Base-by-base conservation (phyloP, 1,140 invertebrate species). In the Calycopis cecrops region DNA sequence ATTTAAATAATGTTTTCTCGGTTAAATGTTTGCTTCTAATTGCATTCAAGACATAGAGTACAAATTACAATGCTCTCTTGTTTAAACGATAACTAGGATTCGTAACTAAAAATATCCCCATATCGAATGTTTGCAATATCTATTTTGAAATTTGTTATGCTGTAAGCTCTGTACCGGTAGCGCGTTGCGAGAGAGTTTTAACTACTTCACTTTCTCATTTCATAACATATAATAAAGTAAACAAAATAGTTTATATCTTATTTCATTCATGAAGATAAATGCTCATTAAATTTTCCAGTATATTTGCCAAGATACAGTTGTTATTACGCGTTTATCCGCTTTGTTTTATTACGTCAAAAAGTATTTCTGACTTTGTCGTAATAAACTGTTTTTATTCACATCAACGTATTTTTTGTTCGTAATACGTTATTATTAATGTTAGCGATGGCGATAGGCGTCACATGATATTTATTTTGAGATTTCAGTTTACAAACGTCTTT, bases 121-220 rank as follows among this genome's bases (percentile, higher is more conserved):
- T 84, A 86, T 86, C 80, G 73, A 81, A 84, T 86, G 83, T 86
- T 84, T 84, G 79, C 76, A 71, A 81, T 80, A 73, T 80, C 80
- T 86, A 86, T 86, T 86, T 86, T 76, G 63, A 77, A 79, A 51
- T 71, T 76, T 73, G 71, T 78, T 79, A 61, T 57, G 73, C 64
- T 79, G 71, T 73, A 62, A 61, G 63, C 17, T 61, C 63, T 3
- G 38, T 59, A 55, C 14, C 40, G 40, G 12, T 60, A 67, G 63
- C 63, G 63, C 54, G 62, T 17, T 60, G 53, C 44, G 65, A 44
- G 34, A 47, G 48, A 16, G 40, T 44, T 17, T 44, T 28, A 28
- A 6, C 21, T 28, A 3, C 6, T 44, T 14, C 40, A 18, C 16
- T 28, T 44, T 44, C 9, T 18, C 8, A 44, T 17, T 44, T 17